Evolutionary conservation across 2,797 vertebrate genomes (phyloP), one percentile per base, ranked within the genome.

Genomic region (Pangasius larnaudii): DNA sequence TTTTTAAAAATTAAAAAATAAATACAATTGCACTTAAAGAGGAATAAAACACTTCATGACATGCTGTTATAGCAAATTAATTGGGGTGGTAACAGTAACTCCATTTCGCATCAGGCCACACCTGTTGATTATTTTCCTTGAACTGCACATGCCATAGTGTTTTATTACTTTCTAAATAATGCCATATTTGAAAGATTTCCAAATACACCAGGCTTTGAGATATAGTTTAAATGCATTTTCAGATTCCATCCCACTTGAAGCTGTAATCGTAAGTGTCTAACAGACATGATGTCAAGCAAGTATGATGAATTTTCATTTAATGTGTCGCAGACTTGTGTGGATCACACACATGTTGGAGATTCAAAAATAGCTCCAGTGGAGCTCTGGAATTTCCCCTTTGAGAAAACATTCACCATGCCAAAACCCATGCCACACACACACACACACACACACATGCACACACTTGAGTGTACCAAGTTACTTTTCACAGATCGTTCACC

Each of bases 311-410:
- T 86, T 61, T 78, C 9, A 84, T 58, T 67, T 67, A 3, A 51
- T 75, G 83, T 82, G 42, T 49, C 84, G 27, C 53, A 90, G 82
- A 56, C 83, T 46, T 85, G 49, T 82, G 85, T 80, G 56, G 85
- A 91, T 88, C 84, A 81, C 85, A 80, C 59, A 56, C 81, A 89
- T 88, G 85, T 58, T 91, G 65, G 30, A 81, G 78, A 42, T 71
- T 79, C 63, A 86, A 88, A 91, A 90, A 87, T 87, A 88, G 74
- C 85, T 88, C 16, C 36, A 61, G 79, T 36, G 33, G 16, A 65
- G 74, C 75, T 69, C 53, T 91, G 88, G 82, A 88, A 90, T 89
- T 91, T 91, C 85, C 87, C 78, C 84, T 58, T 75, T 84, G 77
- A 56, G 86, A 87, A 87, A 88, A 87, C 24, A 36, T 53, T 86